Conservation (phyloP, 2,888 invertebrate genomes). For the Chymomyza procnemis region DNA sequence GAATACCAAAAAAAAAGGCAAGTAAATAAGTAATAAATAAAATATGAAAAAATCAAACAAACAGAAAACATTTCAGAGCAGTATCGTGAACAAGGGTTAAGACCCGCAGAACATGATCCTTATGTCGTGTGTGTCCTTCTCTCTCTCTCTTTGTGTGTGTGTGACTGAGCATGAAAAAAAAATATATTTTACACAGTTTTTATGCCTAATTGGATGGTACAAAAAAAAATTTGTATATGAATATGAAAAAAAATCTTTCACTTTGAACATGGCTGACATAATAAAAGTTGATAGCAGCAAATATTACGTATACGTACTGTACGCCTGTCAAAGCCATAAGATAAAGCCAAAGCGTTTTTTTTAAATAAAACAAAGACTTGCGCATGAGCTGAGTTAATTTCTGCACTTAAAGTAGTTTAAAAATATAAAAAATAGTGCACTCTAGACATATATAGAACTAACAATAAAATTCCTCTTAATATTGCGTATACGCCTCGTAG, state of each 20-base stretch:
- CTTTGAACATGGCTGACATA: not conserved
- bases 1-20: not conserved
- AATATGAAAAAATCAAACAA: constrained; percentile 8
- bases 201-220: not conserved
- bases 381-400: not conserved
- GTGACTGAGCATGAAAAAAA: not conserved
- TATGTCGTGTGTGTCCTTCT: too few species aligned
- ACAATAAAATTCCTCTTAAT: too few species aligned
- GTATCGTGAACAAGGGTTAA: not conserved
- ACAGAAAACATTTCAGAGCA: not conserved
- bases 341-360: not conserved
- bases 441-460: too few species aligned
- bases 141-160: not conserved
- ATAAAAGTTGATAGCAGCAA: not conserved
- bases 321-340: not conserved
- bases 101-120: not conserved
- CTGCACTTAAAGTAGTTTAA: not conserved
- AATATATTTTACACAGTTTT: not conserved
- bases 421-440: not conserved
- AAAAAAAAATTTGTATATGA: not conserved
- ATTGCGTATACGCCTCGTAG: too few species aligned
- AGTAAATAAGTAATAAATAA: constrained; percentile 10
- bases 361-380: not conserved
- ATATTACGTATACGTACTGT: not conserved
- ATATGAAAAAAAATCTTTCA: not conserved